phyloP scores from a whole-genome alignment of 2,113 vertebrate genomes.

The Pithys albifrons region DNA sequence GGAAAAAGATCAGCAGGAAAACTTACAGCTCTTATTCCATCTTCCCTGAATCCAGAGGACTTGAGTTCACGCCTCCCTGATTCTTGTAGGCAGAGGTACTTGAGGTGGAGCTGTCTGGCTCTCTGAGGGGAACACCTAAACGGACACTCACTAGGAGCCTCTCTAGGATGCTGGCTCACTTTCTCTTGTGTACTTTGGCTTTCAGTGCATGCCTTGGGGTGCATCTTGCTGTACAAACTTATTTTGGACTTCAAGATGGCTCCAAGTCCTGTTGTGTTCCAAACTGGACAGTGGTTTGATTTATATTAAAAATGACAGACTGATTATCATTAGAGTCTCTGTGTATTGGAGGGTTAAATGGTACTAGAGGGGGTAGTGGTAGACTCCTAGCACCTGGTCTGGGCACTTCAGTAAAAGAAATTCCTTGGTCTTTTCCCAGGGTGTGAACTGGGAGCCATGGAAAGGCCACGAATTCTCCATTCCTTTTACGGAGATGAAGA shows the following conservation, averaged over 20 bases:
- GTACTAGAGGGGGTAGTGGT: neutral
- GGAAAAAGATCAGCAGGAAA: neutral
- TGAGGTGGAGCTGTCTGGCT: neutral
- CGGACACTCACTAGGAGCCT: neutral
- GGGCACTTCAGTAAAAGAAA: neutral
- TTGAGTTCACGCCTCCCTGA: neutral
- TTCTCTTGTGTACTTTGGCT: neutral
- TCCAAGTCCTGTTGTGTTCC: neutral
- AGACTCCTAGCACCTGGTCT: neutral
- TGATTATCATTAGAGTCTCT: neutral
- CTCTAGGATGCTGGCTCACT: neutral
- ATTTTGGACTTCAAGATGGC: neutral
- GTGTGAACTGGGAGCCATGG: slow-evolving; percentile 91
- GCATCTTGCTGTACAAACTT: neutral
- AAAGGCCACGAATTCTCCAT: slow-evolving; percentile 89
- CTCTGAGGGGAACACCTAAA: neutral
- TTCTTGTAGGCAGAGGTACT: neutral
- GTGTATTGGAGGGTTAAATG: neutral
- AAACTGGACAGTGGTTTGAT: neutral
- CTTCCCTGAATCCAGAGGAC: neutral
- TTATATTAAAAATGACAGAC: neutral
- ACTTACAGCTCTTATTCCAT: neutral
- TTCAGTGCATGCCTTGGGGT: neutral
- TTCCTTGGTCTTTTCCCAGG: slow-evolving; percentile 59
- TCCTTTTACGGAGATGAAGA: slow-evolving; percentile 87